Percentiles rank a stretch among this genome's conserved stretches.
Conservation (phyloP, 2,797 vertebrate species). For the Rhyacichthys aspro region DNA sequence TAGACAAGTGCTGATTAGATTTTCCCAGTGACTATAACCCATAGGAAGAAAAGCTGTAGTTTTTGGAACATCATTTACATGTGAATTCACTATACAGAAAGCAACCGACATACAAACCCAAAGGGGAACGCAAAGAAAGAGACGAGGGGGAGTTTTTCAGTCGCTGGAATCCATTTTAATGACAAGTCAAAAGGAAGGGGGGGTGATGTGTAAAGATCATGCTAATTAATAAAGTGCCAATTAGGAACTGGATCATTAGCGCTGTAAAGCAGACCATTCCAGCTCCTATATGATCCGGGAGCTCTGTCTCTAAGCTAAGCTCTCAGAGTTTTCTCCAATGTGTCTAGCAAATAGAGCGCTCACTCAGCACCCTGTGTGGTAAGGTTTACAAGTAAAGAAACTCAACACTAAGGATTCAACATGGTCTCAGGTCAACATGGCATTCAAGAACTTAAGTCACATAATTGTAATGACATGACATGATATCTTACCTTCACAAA, state of each 20-base stretch:
- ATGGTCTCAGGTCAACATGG: neutral
- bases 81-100: conserved; percentile 68
- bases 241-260: conserved; percentile 45
- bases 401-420: no score
- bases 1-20: conserved; percentile 50
- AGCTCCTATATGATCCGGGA: conserved; percentile 24
- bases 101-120: conserved; percentile 47
- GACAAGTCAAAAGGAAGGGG: conserved; percentile 44
- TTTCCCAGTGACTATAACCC: conserved; percentile 68
- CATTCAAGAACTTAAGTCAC: neutral
- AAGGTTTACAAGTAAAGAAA: neutral
- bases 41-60: conserved; percentile 36
- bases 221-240: conserved; percentile 63
- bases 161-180: conserved; percentile 55
- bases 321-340: conserved; percentile 10
- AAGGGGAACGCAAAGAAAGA: conserved; percentile 7
- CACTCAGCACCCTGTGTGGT: conserved; percentile 7
- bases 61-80: conserved; percentile 76
- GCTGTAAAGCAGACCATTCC: conserved; percentile 25
- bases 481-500: conserved; percentile 88
- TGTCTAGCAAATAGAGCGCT: conserved; percentile 3
- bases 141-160: conserved; percentile 20
- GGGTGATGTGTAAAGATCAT: conserved; percentile 44
- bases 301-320: conserved; percentile 24
- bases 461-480: neutral